Evolutionary conservation across 2,113 vertebrate genomes (phyloP), one percentile per base, ranked within the genome.

Genomic region (Leptobrachium ailaonicum): DNA sequence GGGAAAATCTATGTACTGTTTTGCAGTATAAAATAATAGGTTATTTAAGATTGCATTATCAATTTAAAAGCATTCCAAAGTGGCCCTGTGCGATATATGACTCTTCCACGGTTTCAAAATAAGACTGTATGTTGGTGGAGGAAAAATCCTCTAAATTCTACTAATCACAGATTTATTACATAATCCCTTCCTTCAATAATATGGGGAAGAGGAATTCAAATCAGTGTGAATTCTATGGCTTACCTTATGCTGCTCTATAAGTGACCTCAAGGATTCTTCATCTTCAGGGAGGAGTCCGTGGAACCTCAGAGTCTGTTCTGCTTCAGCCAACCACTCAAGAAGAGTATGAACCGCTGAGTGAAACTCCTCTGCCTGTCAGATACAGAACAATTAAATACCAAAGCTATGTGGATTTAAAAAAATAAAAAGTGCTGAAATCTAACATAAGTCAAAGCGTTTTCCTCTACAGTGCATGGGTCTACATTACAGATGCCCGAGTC

Each of bases 301-400:
- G 89, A 98, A 99, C 85, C 97, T 97, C 66, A 99, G 92, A 82
- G 94, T 88, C 86, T 99, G 97, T 82, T 99, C 98, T 0, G 97
- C 98, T 87, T 99, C 97, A 6, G 98, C 96, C 83, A 99, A 89
- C 98, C 98, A 99, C 83, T 98, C 98, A 87, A 99, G 83, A 76
- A 99, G 92, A 76, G 96, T 93, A 4, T 98, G 98, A 68, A 99
- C 97, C 12, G 96, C 94, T 0, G 97, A 95, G 88, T 98, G 98
- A 85, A 99, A 99, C 84, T 98, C 97, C 86, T 99, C 97, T 32
- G 97, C 96, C 97, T 99, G 88, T 12, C 77, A 84, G 73, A 54
- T 6, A 72, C 0, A 1, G 47, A 42, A 76, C 1, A 43, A 20
- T 41, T 3, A 54, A 87, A 53, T 2, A 8, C 44, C 40, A 72